A percentile compares a stretch with the other conserved stretches of the same genome.
Conservation (phyloP, 1,140 invertebrate species). For the Rhagoletis pomonella region DNA sequence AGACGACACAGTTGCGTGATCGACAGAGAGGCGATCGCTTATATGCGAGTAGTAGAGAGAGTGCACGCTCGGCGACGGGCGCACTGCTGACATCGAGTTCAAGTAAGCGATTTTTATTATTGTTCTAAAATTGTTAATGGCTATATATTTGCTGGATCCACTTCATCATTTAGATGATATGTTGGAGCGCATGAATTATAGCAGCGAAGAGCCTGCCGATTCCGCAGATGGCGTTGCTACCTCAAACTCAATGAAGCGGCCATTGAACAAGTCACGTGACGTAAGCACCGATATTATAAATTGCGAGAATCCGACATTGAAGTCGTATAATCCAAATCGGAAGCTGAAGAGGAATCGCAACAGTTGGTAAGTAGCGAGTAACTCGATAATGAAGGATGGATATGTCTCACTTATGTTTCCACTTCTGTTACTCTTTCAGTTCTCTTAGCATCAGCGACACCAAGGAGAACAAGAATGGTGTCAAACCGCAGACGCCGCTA, state of each 20-base stretch:
- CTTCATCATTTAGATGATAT: constrained; percentile 63
- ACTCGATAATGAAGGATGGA: not conserved
- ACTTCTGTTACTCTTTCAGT: not conserved
- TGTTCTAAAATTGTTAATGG: too few species aligned
- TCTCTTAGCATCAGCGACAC: constrained; percentile 59
- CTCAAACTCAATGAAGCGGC: constrained; percentile 69
- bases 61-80: constrained; percentile 65
- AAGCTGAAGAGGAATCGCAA: constrained; percentile 72
- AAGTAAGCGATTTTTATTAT: constrained; percentile 58
- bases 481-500: constrained; percentile 75
- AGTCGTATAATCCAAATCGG: constrained; percentile 73
- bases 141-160: too few species aligned
- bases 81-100: constrained; percentile 68
- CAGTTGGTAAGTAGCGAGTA: constrained; percentile 62
- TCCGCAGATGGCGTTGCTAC: constrained; percentile 60
- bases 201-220: constrained; percentile 66
- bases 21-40: constrained; percentile 67
- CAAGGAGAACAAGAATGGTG: constrained; percentile 59
- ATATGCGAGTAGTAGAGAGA: constrained; percentile 69
- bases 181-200: constrained; percentile 68
- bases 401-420: not conserved
- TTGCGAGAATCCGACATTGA: constrained; percentile 67
- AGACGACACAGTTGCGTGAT: constrained; percentile 63
- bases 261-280: constrained; percentile 66
- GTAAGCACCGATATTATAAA: constrained; percentile 65